phyloP scores from a whole-genome alignment of 1,140 invertebrate genomes.

The Meloidogyne hapla region DNA sequence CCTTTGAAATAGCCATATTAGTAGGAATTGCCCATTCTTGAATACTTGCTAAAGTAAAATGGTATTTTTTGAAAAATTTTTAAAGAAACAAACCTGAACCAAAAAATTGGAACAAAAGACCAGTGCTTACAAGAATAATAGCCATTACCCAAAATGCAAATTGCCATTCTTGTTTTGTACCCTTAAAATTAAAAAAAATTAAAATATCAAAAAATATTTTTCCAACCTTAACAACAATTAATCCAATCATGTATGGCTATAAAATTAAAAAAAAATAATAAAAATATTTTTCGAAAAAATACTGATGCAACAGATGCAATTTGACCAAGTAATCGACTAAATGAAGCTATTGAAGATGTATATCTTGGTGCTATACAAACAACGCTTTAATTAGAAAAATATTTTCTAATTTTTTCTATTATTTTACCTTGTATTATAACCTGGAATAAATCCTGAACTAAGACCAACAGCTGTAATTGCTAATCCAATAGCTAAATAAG shows the following conservation, averaged over 20 bases:
- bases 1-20: neutral
- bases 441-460: slow-evolving; percentile 60
- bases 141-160: slow-evolving; percentile 50
- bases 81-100: slow-evolving; percentile 42
- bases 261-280: neutral
- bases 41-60: slow-evolving; percentile 36
- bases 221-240: slow-evolving; percentile 2
- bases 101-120: slow-evolving; percentile 48
- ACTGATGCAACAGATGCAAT: slow-evolving; percentile 52
- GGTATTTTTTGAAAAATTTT: neutral
- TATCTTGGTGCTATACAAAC: slow-evolving; percentile 62
- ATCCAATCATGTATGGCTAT: neutral
- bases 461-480: slow-evolving; percentile 57
- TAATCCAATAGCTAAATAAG: slow-evolving; percentile 46
- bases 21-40: slow-evolving; percentile 36
- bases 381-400: slow-evolving; percentile 37
- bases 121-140: slow-evolving; percentile 49
- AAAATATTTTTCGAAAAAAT: neutral
- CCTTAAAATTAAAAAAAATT: slow-evolving; percentile 34
- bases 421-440: slow-evolving; percentile 59
- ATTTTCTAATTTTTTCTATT: neutral
- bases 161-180: slow-evolving; percentile 50
- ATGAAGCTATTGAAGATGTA: slow-evolving; percentile 59
- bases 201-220: neutral
- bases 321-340: slow-evolving; percentile 59